Conservation (phyloP, 2,888 invertebrate species). For the Erynnis tages region DNA sequence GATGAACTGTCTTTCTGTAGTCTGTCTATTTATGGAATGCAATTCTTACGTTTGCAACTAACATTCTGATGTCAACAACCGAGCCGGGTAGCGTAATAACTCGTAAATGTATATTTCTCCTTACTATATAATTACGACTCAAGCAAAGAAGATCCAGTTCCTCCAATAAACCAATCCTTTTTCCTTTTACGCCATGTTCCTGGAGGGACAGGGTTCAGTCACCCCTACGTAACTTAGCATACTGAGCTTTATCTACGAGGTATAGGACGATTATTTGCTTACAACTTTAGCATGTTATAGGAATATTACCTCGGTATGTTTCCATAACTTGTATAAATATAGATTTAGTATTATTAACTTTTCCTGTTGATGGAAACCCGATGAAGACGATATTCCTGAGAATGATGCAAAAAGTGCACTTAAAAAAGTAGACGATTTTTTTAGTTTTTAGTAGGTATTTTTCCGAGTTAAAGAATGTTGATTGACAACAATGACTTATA, state of each 20-base stretch:
- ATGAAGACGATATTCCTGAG: background rate
- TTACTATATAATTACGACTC: constrained; percentile 2
- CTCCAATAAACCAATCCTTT: constrained; percentile 4
- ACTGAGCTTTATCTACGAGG: background rate
- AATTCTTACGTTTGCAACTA: too few species aligned
- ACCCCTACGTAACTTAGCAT: background rate
- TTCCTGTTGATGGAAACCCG: background rate
- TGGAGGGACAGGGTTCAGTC: constrained; percentile 10
- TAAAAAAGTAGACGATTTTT: too few species aligned
- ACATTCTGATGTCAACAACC: too few species aligned
- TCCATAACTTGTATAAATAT: constrained; percentile 7
- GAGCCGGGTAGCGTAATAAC: too few species aligned
- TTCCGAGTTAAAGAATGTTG: too few species aligned
- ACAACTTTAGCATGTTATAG: background rate
- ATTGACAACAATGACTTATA: too few species aligned
- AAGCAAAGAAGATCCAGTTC: constrained; percentile 6
- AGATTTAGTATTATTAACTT: background rate
- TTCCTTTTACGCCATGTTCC: constrained; percentile 12
- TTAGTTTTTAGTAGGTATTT: too few species aligned
- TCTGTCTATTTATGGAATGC: too few species aligned
- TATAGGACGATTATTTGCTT: constrained; percentile 8
- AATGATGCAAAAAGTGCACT: too few species aligned
- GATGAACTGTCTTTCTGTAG: too few species aligned
- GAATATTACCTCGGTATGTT: background rate
- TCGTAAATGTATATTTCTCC: too few species aligned